Conservation (phyloP, 2,888 invertebrate genomes). For the Timema cristinae region DNA sequence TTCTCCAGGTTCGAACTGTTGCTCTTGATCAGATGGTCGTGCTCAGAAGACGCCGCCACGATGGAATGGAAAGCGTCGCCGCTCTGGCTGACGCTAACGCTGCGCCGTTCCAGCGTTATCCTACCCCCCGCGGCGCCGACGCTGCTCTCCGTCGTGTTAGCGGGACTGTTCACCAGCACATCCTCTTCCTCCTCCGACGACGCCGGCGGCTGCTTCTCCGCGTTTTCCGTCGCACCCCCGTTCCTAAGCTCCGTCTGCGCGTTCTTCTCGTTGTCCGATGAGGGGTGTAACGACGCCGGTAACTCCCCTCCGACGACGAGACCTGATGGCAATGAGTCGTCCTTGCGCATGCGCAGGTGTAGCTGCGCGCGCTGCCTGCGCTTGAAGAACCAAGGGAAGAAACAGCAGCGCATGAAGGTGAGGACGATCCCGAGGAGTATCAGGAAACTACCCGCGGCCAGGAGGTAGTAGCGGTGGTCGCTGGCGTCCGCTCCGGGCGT, state of each 20-base stretch:
- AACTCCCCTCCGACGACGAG: too few relatives aligned
- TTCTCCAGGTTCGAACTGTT: slow-evolving; percentile 8
- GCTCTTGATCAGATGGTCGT: slow-evolving; percentile 51
- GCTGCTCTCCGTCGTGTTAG: slow-evolving; percentile 3
- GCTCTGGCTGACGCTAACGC: slow-evolving; percentile 19
- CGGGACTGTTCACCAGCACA: not conserved
- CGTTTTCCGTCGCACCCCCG: not conserved
- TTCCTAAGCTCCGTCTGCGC: slow-evolving; percentile 19
- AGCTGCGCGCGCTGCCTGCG: slow-evolving; percentile 13
- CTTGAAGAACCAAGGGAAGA: slow-evolving; percentile 42
- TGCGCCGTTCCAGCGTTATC: not conserved
- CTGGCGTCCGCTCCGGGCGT: slow-evolving; percentile 74
- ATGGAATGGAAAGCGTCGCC: slow-evolving; percentile 22
- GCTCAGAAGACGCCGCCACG: slow-evolving; percentile 52
- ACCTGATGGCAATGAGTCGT: not conserved
- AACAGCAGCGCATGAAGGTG: slow-evolving; percentile 62
- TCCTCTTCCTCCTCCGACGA: slow-evolving; percentile 15
- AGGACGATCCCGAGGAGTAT: slow-evolving; percentile 60
- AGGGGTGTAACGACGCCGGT: not conserved
- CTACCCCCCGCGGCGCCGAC: not conserved
- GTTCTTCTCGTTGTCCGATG: slow-evolving; percentile 18
- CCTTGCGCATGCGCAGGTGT: slow-evolving; percentile 21
- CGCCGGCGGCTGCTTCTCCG: slow-evolving; percentile 3
- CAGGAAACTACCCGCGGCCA: slow-evolving; percentile 62
- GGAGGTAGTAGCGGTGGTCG: slow-evolving; percentile 60